These are phyloP conservation scores for Tyto alba DNA, from an alignment of 2,113 vertebrate species.

Conservation along the genomic window DNA sequence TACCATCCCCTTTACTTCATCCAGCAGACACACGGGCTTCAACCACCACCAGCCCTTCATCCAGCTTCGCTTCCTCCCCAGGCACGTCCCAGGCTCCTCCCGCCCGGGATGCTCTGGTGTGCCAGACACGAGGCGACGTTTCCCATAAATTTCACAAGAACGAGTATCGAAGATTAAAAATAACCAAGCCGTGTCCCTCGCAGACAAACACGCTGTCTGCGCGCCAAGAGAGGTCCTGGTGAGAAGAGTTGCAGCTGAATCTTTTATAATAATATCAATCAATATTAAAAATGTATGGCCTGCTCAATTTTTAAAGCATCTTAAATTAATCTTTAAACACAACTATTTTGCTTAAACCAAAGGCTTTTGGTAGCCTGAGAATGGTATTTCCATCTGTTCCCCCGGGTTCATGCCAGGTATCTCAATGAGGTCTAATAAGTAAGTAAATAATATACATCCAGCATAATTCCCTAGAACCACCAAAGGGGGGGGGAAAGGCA, in stretches of 20 bases:
- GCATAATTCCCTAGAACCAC: conserved; percentile 15
- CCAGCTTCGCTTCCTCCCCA: not conserved
- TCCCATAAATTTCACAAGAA: conserved; percentile 46
- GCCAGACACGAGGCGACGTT: not conserved
- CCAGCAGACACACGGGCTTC: not conserved
- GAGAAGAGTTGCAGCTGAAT: conserved; percentile 70
- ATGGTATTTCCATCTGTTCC: not conserved
- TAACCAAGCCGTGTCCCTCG: conserved; percentile 34
- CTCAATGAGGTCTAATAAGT: conserved; percentile 21
- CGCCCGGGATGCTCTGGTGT: not conserved
- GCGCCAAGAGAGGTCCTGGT: conserved; percentile 21
- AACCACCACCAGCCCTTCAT: not conserved
- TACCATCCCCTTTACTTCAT: not conserved
- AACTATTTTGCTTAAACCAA: conserved; percentile 77
- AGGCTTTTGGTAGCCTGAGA: conserved; percentile 42
- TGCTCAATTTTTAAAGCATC: conserved; percentile 75
- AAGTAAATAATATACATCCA: conserved; percentile 24
- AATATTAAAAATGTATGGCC: conserved; percentile 79
- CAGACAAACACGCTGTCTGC: conserved; percentile 40
- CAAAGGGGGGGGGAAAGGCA: not conserved
- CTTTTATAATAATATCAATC: conserved; percentile 80
- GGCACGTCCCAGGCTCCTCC: not conserved
- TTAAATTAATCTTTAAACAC: conserved; percentile 81
- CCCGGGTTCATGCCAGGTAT: not conserved
- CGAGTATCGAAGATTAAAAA: conserved; percentile 40